Base-by-base conservation (phyloP, 2,888 invertebrate genomes). In the Palloptera scutellata region DNA sequence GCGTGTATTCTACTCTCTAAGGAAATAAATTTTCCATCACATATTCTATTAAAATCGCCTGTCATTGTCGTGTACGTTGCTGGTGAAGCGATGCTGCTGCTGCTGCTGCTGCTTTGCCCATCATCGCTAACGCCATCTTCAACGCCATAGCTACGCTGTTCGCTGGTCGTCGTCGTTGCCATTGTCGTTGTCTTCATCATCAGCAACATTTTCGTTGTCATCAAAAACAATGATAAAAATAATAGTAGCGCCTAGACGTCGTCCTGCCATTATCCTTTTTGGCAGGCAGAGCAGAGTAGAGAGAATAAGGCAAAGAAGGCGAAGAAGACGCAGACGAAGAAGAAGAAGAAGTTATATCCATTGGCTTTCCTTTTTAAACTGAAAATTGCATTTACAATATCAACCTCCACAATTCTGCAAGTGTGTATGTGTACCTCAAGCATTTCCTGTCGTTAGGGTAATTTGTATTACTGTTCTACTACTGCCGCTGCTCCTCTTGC, bases 41-140 rank as follows among this genome's bases (percentile, higher is more conserved):
- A 72, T 73, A 78, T 80, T 77, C 79, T 76, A 79, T 80, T 80
- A 80, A 81, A 81, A 80, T 78, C 77, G 80, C 77, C 79, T 81
- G 81, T 80, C 81, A 81, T 76, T 81, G 68, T 64, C 54, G 54
- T 68, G 30, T 30, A 30, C 58, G 48, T 63, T 55, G 67, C 43
- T 30, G 63, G 42, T 20, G 43, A 20, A 42, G 20, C 30, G 30
- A 6, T 48, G 59, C 55, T 61, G 45, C 73, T 19, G 48, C 41
- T 71, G 73, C 70, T 75, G 5, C 41, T 43, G 40, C 8, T 54
- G 8, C 19, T 9, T 10, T 48, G 4, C 51, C 13, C n/a, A 13
- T 53, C 30, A 19, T 59, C 19, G 15, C 30, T 59, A 30, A 3
- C 12, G 13, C 51, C 19, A 10, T 13, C 13, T 19, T 54, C 42